These are phyloP conservation scores for Phalacrocorax carbo DNA, from an alignment of 2,113 vertebrate genomes.

Conservation along the genomic window DNA sequence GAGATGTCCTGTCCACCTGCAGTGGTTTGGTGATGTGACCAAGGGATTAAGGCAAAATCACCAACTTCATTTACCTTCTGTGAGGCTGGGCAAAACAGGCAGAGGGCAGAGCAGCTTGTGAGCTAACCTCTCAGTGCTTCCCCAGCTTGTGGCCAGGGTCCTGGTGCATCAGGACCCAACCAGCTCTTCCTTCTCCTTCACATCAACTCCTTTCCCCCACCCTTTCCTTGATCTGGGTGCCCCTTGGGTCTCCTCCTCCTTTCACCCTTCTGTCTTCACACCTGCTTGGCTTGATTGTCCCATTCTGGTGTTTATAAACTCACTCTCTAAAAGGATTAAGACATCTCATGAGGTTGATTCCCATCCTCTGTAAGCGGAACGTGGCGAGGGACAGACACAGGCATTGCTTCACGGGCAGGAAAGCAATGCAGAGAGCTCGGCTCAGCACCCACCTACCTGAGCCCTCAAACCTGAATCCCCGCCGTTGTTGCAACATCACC, in stretches of 20 bases:
- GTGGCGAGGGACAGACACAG: not conserved
- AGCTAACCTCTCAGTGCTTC: not conserved
- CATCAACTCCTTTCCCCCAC: not conserved
- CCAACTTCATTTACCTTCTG: not conserved
- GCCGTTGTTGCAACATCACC: rapidly evolving
- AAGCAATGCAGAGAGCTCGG: not conserved
- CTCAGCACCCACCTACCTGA: not conserved
- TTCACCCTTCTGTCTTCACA: not conserved
- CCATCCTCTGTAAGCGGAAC: too few relatives aligned
- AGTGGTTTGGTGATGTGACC: not conserved
- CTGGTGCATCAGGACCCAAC: not conserved
- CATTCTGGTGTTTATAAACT: not conserved
- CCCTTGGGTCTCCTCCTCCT: not conserved
- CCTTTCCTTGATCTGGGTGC: not conserved
- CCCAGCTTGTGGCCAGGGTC: not conserved
- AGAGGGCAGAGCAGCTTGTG: not conserved
- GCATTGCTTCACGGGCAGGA: not conserved
- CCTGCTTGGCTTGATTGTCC: too few relatives aligned
- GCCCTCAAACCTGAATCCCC: not conserved
- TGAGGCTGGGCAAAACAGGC: not conserved
- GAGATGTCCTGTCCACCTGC: not conserved
- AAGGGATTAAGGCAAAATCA: not conserved
- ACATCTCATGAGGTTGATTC: not conserved
- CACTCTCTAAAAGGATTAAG: not conserved
- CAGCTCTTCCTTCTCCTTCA: not conserved